These are phyloP conservation scores for Drosophila vallismaia DNA, from an alignment of 2,888 invertebrate species.

Conservation along the genomic window DNA sequence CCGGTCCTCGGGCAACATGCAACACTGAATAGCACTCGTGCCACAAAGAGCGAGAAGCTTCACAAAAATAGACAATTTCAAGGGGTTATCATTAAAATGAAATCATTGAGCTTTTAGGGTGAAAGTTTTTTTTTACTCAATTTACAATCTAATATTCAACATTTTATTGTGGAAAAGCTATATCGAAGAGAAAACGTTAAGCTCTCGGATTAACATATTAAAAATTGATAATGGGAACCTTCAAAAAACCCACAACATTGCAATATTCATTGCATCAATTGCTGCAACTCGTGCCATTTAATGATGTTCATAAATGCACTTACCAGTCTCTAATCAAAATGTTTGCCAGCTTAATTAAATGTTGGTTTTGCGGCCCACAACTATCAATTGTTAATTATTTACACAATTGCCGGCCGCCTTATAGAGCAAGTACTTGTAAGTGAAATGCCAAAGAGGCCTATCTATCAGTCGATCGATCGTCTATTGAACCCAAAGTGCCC, in stretches of 20 bases:
- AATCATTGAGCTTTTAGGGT: background rate
- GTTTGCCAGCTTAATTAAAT: slow-evolving; percentile 59
- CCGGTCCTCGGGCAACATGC: slow-evolving; percentile 2
- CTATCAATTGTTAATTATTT: slow-evolving; percentile 65
- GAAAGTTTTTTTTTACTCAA: background rate
- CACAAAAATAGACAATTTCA: background rate
- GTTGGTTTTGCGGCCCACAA: slow-evolving; percentile 53
- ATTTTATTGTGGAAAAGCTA: background rate
- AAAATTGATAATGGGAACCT: background rate
- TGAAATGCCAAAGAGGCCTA: slow-evolving; percentile 22
- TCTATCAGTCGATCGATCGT: slow-evolving; percentile 39
- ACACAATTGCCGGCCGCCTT: slow-evolving; percentile 59
- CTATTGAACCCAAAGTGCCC: slow-evolving; percentile 54
- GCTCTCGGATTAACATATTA: background rate
- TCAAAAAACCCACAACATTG: background rate
- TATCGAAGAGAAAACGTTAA: background rate
- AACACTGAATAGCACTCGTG: slow-evolving; percentile 5
- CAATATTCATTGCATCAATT: background rate
- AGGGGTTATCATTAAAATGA: background rate
- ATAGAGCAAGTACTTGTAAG: slow-evolving; percentile 2
- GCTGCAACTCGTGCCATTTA: background rate
- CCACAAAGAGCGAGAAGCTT: background rate
- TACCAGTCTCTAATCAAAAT: slow-evolving; percentile 39
- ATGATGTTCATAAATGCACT: background rate
- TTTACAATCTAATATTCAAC: background rate